Conservation (phyloP, 2,113 vertebrate genomes). For the Panthera uncia region DNA sequence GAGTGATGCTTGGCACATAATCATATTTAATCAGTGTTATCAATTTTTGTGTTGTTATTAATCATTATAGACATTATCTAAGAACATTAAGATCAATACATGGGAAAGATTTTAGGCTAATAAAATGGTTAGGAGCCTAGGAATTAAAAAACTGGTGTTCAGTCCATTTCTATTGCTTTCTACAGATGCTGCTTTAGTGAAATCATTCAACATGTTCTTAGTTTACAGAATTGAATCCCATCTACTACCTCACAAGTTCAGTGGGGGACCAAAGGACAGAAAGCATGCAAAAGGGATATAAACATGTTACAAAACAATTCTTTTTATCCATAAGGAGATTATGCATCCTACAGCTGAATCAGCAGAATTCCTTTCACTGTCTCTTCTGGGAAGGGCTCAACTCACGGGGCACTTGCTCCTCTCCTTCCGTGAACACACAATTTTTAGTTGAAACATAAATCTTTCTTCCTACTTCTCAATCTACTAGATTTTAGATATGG, state of each 20-base stretch:
- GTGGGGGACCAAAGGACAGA: not conserved
- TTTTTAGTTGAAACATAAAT: not conserved
- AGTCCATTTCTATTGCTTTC: not conserved
- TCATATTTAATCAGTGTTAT: not conserved
- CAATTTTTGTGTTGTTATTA: not conserved
- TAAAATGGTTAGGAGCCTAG: not conserved
- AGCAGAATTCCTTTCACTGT: not conserved
- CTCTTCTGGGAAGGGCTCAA: not conserved
- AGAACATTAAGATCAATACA: not conserved
- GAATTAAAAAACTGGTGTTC: not conserved
- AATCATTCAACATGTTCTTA: not conserved
- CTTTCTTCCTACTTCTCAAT: not conserved
- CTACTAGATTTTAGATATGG: not conserved
- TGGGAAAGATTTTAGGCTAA: not conserved
- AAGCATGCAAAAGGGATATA: not conserved
- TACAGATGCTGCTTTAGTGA: not conserved
- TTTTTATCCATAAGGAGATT: not conserved
- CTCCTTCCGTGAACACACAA: not conserved
- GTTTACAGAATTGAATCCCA: not conserved
- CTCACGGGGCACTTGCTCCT: not conserved
- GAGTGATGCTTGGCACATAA: not conserved
- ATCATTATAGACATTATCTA: not conserved
- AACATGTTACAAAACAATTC: not conserved
- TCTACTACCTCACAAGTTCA: not conserved
- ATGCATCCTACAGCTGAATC: not conserved